These are phyloP conservation scores for Hystrix cristata DNA, from an alignment of 2,113 vertebrate genomes.

Conservation along the genomic window DNA sequence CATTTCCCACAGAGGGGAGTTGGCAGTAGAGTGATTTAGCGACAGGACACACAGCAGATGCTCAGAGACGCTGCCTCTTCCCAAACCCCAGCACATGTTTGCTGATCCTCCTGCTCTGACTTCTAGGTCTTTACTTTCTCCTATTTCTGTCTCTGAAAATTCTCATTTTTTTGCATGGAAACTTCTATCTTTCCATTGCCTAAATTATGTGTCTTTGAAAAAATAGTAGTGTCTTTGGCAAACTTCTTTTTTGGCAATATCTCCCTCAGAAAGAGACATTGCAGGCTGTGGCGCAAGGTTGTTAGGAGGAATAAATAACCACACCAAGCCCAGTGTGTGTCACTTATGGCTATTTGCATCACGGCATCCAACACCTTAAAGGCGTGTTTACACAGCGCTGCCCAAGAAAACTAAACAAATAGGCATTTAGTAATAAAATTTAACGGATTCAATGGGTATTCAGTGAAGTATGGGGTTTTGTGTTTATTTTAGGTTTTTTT, in stretches of 20 bases:
- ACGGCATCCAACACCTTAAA: not conserved
- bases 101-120: not conserved
- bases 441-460: not conserved
- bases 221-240: not conserved
- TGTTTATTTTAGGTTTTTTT: not conserved
- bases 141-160: not conserved
- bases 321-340: not conserved
- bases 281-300: not conserved
- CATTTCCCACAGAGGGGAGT: not conserved
- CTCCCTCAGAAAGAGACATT: not conserved
- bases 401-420: not conserved
- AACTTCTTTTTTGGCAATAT: not conserved
- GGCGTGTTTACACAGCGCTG: not conserved
- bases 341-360: not conserved
- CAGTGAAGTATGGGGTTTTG: not conserved
- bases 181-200: not conserved
- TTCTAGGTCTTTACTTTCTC: not conserved
- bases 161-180: not conserved
- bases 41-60: not conserved
- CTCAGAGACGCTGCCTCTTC: not conserved
- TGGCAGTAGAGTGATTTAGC: not conserved
- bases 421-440: not conserved
- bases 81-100: not conserved
- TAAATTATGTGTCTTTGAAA: not conserved
- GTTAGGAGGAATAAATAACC: not conserved